Conservation (phyloP, 2,113 vertebrate species). For the Petaurus breviceps region DNA sequence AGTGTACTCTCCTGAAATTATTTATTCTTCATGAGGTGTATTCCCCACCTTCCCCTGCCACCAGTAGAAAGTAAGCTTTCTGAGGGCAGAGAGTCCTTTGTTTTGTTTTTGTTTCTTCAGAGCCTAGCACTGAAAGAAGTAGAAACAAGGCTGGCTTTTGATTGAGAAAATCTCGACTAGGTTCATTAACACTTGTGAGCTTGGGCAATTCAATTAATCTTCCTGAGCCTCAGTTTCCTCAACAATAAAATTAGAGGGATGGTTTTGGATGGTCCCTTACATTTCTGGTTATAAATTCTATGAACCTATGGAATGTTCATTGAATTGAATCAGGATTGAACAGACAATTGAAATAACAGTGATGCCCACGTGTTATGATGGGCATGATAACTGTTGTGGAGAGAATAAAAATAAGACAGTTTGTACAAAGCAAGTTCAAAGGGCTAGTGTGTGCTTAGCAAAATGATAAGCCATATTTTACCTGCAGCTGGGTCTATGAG, state of each 20-base stretch:
- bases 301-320: not conserved
- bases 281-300: not conserved
- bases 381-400: not conserved
- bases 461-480: not conserved
- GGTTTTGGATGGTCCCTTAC: not conserved
- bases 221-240: not conserved
- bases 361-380: not conserved
- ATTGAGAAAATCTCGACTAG: not conserved
- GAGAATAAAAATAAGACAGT: not conserved
- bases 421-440: not conserved
- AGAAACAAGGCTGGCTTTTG: not conserved
- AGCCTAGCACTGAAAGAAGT: not conserved
- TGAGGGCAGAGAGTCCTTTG: not conserved
- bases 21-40: not conserved
- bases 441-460: not conserved
- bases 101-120: not conserved
- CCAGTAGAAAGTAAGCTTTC: not conserved
- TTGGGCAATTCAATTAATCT: not conserved
- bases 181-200: not conserved
- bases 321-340: not conserved
- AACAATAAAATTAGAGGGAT: not conserved
- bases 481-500: not conserved
- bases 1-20: not conserved
- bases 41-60: not conserved
- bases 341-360: not conserved